These are phyloP conservation scores for Oncorhynchus gorbuscha DNA, from an alignment of 2,113 vertebrate genomes.

Conservation along the genomic window DNA sequence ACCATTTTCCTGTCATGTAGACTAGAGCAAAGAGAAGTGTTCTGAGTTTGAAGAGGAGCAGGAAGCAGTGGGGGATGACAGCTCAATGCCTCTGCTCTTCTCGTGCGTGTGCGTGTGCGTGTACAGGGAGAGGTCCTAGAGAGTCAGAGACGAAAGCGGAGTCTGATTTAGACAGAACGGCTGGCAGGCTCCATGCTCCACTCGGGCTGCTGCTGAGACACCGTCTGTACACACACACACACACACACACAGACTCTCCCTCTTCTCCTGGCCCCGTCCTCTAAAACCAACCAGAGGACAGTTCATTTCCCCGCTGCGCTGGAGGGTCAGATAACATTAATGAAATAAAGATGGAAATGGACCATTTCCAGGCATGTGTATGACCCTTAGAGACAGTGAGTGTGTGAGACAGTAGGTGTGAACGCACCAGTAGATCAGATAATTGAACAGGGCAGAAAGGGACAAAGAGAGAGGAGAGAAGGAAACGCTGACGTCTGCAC, in stretches of 20 bases:
- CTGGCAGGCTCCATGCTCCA: no score
- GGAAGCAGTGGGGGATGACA: slow-evolving; percentile 25
- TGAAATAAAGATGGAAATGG: slow-evolving; percentile 48
- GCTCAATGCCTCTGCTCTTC: slow-evolving; percentile 50
- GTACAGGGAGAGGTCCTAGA: slow-evolving; percentile 41
- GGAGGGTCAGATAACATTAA: slow-evolving; percentile 55
- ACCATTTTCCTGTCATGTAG: slow-evolving; percentile 46
- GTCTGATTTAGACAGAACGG: not conserved
- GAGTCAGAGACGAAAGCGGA: not conserved
- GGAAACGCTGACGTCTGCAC: slow-evolving; percentile 65
- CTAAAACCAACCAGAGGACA: slow-evolving; percentile 62
- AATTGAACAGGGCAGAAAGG: slow-evolving; percentile 65
- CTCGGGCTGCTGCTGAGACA: no score
- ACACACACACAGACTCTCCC: no score
- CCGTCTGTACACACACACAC: not conserved
- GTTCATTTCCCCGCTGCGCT: slow-evolving; percentile 40
- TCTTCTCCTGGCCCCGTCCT: slow-evolving; percentile 45
- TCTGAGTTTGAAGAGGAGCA: slow-evolving; percentile 32
- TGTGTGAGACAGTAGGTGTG: slow-evolving; percentile 14
- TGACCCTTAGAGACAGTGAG: slow-evolving; percentile 27
- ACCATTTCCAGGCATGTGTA: slow-evolving; percentile 30
- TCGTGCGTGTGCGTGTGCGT: slow-evolving; percentile 19
- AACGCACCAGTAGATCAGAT: slow-evolving; percentile 67
- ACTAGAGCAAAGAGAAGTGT: slow-evolving; percentile 7
- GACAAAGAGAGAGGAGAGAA: slow-evolving; percentile 57